Base-by-base conservation (phyloP, 2,888 invertebrate species). In the Limulus polyphemus region DNA sequence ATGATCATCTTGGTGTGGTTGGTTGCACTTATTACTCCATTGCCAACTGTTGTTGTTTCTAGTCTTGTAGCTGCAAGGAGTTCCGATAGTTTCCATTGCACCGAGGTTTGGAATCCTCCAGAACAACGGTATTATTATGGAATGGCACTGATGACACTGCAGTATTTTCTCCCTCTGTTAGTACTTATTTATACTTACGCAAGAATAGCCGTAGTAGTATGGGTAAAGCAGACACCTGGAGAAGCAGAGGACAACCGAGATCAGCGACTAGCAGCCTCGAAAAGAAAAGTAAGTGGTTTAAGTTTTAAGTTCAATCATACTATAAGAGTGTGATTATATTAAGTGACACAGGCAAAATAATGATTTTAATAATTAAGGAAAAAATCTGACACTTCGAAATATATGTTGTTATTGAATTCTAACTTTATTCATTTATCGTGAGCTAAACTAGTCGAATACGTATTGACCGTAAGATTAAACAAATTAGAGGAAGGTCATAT, bases 161-260 rank as follows among this genome's bases (percentile, higher is more conserved):
- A 93, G 77, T 93, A 91, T 75, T 81, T 88, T 65, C 79, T 92
- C 68, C 93, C 93, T 0, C 79, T 91, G 67, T 75, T 82, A 47
- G 89, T 90, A 49, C 81, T 93, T 14, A 80, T 90, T 62, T 88
- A 87, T 75, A 90, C 92, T 0, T 93, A 93, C 75, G 84, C 86
- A 1, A 83, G 88, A 69, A 93, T 93, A 64, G 91, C 88, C 0
- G 81, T 87, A 58, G 86, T 87, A 13, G 89, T 93, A 52, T 91
- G 91, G 90, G 89, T 89, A 32, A 87, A 89, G 68, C 80, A 85
- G 50, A 86, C 88, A 9, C 91, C 92, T 0, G 92, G 92, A 0
- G 92, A 92, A 76, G 91, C 91, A 0, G 87, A 90, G 74, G 84
- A 86, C 65, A 83, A 82, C 10, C 79, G 92, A 56, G 92, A 92